A percentile compares a stretch with the other conserved stretches of the same genome.
These are phyloP conservation scores for Nematostella vectensis DNA, from an alignment of 92 coral and sea anemone species.

Conservation along the genomic window DNA sequence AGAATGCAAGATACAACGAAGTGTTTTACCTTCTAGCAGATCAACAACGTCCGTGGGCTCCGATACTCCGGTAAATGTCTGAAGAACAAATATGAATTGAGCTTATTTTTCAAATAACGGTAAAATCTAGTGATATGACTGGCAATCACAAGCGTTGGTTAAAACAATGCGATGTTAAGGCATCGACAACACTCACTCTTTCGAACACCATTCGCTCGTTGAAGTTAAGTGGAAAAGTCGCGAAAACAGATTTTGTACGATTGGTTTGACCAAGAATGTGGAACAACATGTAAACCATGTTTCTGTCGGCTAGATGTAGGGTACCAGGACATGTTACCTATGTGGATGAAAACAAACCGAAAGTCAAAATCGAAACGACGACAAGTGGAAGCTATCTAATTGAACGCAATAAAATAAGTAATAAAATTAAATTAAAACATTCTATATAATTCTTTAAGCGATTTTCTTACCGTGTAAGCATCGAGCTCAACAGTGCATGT, in stretches of 20 bases:
- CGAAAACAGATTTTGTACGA: slow-evolving; percentile 92
- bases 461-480: slow-evolving; percentile 67
- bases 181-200: slow-evolving; percentile 77
- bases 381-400: background rate
- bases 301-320: slow-evolving; percentile 85
- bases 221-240: slow-evolving; percentile 83
- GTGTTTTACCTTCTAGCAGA: slow-evolving; percentile 84
- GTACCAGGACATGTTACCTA: slow-evolving; percentile 98
- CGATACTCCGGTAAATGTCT: slow-evolving; percentile 74
- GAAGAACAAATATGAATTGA: too few species aligned
- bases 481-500: slow-evolving; percentile 82
- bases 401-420: too few species aligned
- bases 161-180: too few species aligned
- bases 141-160: background rate
- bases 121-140: background rate
- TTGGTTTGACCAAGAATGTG: slow-evolving; percentile 67
- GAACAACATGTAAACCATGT: slow-evolving; percentile 75
- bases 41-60: slow-evolving; percentile 91
- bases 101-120: background rate
- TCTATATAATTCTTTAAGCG: background rate
- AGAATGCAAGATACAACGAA: too few species aligned
- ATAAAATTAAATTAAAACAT: too few species aligned
- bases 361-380: background rate
- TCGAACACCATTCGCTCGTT: slow-evolving; percentile 84
- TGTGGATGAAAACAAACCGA: background rate